Base-by-base conservation (phyloP, 2,113 vertebrate species). In the Macquaria ambigua region DNA sequence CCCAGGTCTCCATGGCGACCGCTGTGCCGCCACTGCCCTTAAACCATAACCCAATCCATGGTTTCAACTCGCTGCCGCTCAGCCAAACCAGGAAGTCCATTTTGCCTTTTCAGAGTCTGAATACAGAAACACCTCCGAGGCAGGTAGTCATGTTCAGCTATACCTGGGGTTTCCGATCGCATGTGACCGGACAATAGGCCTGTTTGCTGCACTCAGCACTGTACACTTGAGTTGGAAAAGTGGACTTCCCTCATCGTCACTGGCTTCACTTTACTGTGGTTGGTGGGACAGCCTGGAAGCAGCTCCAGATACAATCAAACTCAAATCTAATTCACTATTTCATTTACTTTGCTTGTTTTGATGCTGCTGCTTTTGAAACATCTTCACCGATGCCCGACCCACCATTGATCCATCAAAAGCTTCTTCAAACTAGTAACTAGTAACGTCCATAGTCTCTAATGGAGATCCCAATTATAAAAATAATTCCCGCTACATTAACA, bases 1-100 rank as follows among this genome's bases (percentile, higher is more conserved):
- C 83, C 81, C 83, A 41, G 56, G 66, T 92, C n/a, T 59, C 92
- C 89, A 84, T 71, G n/a, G 78, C 63, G 84, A 90, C 84, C 0
- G 0, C 64, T 59, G 46, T 16, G 41, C 58, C 2, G 0, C 53
- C 58, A 50, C 28, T 34, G 62, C 15, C 78, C 46, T 63, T 34
- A 34, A 46, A 39, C 46, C 61, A 8, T 7, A 46, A 64, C 28
- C 62, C 18, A 5, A 21, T 11, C 3, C 9, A 8, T 4, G 5
- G 15, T 28, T 25, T 64, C 46, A 48, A 41, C 46, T 21, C 3
- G 0, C 6, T 23, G 55, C 53, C 5, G 11, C 28, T 52, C 21
- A 9, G 9, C 25, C 50, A 73, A 50, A 67, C 25, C 82, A 58
- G 58, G 37, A 77, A 48, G 73, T 50, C 46, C 15, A 3, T 18